Percentiles rank a stretch among this genome's conserved stretches.
These are phyloP conservation scores for Numida meleagris DNA, from an alignment of 2,113 vertebrate genomes.

Conservation along the genomic window DNA sequence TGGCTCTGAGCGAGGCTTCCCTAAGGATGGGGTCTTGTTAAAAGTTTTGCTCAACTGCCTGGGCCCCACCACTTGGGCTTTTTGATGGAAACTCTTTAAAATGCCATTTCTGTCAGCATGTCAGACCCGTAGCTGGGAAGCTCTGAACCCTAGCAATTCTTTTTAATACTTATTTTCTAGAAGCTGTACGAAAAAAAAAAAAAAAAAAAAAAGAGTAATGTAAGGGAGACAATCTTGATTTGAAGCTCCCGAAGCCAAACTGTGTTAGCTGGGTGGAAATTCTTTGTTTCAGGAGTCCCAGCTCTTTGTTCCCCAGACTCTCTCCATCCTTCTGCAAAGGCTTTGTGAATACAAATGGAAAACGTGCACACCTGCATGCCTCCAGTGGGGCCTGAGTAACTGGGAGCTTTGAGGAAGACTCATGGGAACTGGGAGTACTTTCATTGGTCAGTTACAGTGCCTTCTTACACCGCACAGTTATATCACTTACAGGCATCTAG, in stretches of 20 bases:
- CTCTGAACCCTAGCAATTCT: neutral
- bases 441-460: neutral
- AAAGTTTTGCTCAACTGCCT: neutral
- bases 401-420: neutral
- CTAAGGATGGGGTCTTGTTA: neutral
- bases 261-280: neutral
- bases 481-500: neutral
- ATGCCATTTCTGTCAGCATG: neutral
- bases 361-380: fast-evolving
- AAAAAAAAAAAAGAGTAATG: neutral
- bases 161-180: neutral
- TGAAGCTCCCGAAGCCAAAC: neutral
- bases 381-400: neutral
- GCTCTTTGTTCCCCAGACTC: neutral
- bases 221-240: neutral
- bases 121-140: neutral
- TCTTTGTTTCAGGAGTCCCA: neutral
- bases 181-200: neutral
- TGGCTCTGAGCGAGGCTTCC: neutral
- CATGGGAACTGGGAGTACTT: neutral
- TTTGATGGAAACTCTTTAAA: neutral
- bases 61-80: neutral
- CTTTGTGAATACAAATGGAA: neutral
- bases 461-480: neutral
- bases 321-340: neutral